Evolutionary conservation across 2,797 vertebrate species (phyloP).

Genomic region (Spheniscus humboldti): DNA sequence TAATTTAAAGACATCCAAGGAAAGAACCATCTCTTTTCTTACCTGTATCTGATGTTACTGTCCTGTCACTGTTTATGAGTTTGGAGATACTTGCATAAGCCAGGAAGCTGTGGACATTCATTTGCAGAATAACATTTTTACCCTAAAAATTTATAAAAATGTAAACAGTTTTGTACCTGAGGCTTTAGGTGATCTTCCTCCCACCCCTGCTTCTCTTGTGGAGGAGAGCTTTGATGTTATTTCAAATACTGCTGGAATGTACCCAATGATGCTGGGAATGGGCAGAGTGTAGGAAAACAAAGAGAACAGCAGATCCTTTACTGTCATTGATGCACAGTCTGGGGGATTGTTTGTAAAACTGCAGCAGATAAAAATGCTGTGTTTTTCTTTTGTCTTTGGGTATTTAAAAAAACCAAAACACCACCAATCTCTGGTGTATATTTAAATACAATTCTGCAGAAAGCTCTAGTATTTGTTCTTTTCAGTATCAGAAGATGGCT

Average conservation of each 20-base stretch:
- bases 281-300: background rate
- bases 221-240: background rate
- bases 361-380: background rate
- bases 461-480: background rate
- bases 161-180: background rate
- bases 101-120: background rate
- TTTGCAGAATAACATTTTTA: background rate
- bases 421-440: background rate
- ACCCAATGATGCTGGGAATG: background rate
- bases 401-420: too few species aligned
- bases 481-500: background rate
- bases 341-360: background rate
- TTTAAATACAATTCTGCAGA: background rate
- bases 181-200: background rate
- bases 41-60: background rate
- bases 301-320: background rate
- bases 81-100: background rate
- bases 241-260: background rate
- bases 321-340: background rate
- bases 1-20: background rate
- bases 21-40: background rate
- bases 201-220: background rate
- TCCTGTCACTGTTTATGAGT: background rate
- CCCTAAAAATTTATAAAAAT: background rate
- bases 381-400: background rate